phyloP scores from a whole-genome alignment of 1,140 invertebrate genomes.

The Diorhabda sublineata region DNA sequence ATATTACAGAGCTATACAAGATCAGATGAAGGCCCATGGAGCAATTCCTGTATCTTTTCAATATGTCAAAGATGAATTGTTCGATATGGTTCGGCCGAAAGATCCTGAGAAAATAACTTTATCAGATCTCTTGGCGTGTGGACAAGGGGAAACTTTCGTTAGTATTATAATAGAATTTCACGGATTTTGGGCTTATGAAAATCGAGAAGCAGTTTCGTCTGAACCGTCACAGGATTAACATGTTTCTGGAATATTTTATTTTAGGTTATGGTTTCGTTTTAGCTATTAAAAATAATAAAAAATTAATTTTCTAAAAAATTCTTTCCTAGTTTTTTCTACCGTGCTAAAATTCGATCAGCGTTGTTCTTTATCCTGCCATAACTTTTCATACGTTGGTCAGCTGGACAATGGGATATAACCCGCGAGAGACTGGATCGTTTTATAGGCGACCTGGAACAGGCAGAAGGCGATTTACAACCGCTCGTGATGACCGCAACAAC shows the following conservation, averaged over 20 bases:
- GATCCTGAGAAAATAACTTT: constrained; percentile 83
- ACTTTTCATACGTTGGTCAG: too few relatives aligned
- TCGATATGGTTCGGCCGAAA: constrained; percentile 93
- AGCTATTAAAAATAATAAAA: too few relatives aligned
- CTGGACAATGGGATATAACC: too few relatives aligned
- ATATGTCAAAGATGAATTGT: constrained; percentile 96
- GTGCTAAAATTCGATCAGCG: too few relatives aligned
- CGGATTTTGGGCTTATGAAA: constrained; percentile 95
- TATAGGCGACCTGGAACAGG: too few relatives aligned
- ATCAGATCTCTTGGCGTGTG: constrained; percentile 73
- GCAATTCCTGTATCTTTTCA: constrained; percentile 86
- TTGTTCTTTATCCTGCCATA: too few relatives aligned
- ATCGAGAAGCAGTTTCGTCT: constrained; percentile 73
- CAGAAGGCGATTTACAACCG: too few relatives aligned
- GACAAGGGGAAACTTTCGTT: constrained; percentile 89
- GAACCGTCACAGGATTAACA: constrained; percentile 47
- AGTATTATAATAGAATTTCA: constrained; percentile 94
- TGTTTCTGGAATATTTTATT: neutral
- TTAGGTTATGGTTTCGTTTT: too few relatives aligned
- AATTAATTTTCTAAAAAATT: too few relatives aligned
- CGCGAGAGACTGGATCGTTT: too few relatives aligned
- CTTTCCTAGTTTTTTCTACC: too few relatives aligned
- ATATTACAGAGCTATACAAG: constrained; percentile 66
- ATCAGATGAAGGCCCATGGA: constrained; percentile 79
- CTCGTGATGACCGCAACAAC: too few relatives aligned